Evolutionary conservation across 1,140 invertebrate species (phyloP), one percentile per base, ranked within the genome.

Genomic region (Lordiphosa collinella): DNA sequence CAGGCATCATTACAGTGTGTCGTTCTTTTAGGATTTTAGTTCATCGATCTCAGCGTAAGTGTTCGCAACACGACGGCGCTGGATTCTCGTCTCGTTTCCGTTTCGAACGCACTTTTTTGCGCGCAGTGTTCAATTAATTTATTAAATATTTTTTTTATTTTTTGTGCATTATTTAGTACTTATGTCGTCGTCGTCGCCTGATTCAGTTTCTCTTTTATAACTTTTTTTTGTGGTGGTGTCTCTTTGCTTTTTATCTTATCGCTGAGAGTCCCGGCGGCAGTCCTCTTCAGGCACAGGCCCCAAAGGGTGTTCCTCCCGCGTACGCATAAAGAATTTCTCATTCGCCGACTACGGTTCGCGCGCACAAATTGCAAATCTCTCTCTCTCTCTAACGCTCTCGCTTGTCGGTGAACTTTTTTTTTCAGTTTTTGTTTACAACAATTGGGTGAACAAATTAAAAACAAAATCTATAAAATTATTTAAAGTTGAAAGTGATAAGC

Each of bases 1-100:
- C 9, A 32, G 67, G 61, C 69, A 73, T 69, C 60, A 73, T 73
- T 65, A 52, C 69, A 62, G 55, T 50, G 43, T 64, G 54, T 69
- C 66, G 66, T 74, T 74, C 62, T 66, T 70, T 52, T 70, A 52
- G 66, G 62, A 70, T 73, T 76, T 76, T 74, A 82, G 76, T 82
- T 82, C 76, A 82, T 84, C 76, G 76, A 82, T 82, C 76, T 82
- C 76, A 84, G 76, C 67, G 76, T 82, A 82, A 72, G 78, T 82
- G 76, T 59, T 76, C 76, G 59, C 72, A 75, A 63, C 74, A 54
- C 46, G 41, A 54, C 46, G 41, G 29, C 44, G 40, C 65, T 51
- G 35, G 13, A 25, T 38, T 35, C 46, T 40, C 31, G n/a, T 51
- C 46, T 43, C 46, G 43, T 40, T 59, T 35, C 41, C 32, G 32